Conservation (phyloP, 2,797 vertebrate species). For the Emys orbicularis region DNA sequence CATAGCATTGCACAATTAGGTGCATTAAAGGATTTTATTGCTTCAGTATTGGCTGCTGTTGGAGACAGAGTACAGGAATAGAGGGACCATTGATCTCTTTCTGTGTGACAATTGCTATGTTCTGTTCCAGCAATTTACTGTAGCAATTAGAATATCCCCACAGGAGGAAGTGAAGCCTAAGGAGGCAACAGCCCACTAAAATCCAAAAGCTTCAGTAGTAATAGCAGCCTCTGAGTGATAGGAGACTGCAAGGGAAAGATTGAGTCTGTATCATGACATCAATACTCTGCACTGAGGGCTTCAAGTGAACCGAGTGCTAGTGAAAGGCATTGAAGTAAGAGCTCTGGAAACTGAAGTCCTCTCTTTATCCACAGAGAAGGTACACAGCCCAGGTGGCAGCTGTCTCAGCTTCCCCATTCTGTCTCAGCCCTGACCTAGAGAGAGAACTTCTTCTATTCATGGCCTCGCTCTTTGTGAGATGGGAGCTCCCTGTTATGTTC, state of each 20-base stretch:
- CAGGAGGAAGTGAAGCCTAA: neutral
- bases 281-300: neutral
- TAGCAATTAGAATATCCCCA: neutral
- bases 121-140: neutral
- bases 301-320: neutral
- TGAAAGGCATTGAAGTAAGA: neutral
- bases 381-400: neutral
- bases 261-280: neutral
- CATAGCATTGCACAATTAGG: neutral
- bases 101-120: neutral
- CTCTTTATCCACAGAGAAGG: neutral
- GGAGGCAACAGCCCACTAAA: neutral
- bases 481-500: neutral
- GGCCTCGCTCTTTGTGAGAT: neutral
- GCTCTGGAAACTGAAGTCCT: neutral
- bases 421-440: neutral
- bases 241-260: neutral
- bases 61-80: neutral
- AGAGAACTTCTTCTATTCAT: neutral
- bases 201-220: neutral
- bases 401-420: neutral
- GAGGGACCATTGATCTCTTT: conserved; percentile 15
- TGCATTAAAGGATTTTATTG: neutral
- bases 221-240: neutral
- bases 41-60: neutral